Percentiles rank a stretch among this genome's conserved stretches.
Evolutionary conservation across 2,888 invertebrate species (phyloP).

Genomic region (Morpho achilles): DNA sequence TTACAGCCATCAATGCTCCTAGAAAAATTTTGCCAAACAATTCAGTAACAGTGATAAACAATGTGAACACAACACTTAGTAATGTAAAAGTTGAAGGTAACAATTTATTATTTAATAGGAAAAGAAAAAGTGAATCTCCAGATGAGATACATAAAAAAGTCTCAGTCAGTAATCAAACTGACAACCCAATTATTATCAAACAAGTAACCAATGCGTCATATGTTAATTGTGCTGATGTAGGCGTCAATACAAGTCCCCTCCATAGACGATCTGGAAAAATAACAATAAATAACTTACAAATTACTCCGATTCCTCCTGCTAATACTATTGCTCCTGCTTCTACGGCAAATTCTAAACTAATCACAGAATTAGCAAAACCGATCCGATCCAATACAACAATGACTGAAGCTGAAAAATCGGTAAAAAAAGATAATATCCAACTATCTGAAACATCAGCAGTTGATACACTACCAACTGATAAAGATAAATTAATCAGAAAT

Average conservation of each 20-base stretch:
- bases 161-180: constrained; percentile 22
- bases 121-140: constrained; percentile 64
- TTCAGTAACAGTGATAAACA: constrained; percentile 15
- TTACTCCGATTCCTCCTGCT: constrained; percentile 28
- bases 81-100: constrained; percentile 28
- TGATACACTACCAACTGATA: constrained; percentile 31
- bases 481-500: constrained; percentile 59
- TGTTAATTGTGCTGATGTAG: constrained; percentile 22
- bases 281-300: constrained; percentile 28
- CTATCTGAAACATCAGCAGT: constrained; percentile 3
- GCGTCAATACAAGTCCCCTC: constrained; percentile 40
- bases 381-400: constrained; percentile 13
- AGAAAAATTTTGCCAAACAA: constrained; percentile 20
- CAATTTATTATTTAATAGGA: constrained; percentile 38
- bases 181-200: constrained; percentile 22
- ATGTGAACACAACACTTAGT: constrained; percentile 15
- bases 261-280: constrained; percentile 34
- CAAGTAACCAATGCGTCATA: constrained; percentile 24
- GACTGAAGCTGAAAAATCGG: constrained; percentile 21
- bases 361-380: constrained; percentile 28
- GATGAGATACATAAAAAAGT: constrained; percentile 46
- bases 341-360: constrained; percentile 25
- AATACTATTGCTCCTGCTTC: not conserved
- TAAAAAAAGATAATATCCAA: constrained; percentile 15
- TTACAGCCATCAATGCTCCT: constrained; percentile 20